These are phyloP conservation scores for Uromys caudimaculatus DNA, from an alignment of 2,797 vertebrate genomes.

Conservation along the genomic window DNA sequence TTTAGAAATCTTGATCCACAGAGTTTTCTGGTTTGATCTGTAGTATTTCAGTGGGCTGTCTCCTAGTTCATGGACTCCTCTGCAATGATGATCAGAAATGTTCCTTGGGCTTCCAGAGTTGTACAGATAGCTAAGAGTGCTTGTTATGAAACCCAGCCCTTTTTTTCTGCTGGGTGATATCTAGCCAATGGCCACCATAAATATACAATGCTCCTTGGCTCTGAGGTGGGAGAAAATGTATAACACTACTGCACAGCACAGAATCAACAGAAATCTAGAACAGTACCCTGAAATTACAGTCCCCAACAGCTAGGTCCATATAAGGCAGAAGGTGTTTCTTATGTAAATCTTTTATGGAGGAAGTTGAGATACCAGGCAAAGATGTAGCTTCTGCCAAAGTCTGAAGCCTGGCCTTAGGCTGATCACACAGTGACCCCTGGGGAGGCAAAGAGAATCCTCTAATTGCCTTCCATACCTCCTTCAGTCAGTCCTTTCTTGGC, in stretches of 20 bases:
- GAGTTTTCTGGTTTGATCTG: neutral
- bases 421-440: neutral
- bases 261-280: neutral
- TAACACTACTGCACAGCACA: neutral
- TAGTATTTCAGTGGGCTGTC: neutral
- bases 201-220: neutral
- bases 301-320: neutral
- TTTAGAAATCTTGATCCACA: slow-evolving; percentile 3
- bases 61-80: neutral
- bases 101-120: neutral
- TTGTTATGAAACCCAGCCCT: neutral
- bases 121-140: neutral
- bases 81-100: neutral
- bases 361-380: neutral
- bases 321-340: neutral
- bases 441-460: too few relatives aligned
- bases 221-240: neutral
- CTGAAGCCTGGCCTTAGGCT: neutral
- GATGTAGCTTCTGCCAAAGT: neutral
- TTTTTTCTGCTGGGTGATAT: too few relatives aligned
- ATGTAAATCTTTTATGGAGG: neutral
- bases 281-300: neutral
- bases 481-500: neutral
- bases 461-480: neutral
- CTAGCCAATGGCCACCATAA: neutral